Conservation (phyloP, 2,113 vertebrate species). For the Synodontis membranacea region DNA sequence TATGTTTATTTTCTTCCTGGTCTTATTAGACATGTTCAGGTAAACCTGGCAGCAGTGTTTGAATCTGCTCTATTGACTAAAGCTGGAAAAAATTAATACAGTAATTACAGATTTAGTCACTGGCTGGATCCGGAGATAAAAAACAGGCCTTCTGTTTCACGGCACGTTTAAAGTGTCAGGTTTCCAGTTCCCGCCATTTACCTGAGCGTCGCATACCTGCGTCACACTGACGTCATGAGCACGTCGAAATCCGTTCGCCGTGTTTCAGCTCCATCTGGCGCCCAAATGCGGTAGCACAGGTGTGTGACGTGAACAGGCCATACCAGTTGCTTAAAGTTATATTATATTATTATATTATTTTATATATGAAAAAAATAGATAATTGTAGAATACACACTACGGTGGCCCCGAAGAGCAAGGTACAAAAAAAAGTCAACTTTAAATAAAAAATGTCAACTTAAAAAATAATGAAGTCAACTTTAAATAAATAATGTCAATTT, state of each 20-base stretch:
- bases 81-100: not conserved
- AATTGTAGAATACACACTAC: too few relatives aligned
- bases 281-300: not conserved
- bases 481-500: too few relatives aligned
- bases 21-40: not conserved
- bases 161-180: not conserved
- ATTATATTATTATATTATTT: not conserved
- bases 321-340: too few relatives aligned
- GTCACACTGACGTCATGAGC: not conserved
- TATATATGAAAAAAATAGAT: too few relatives aligned
- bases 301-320: not conserved
- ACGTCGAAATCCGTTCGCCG: not conserved
- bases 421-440: too few relatives aligned
- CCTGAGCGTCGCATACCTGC: not conserved
- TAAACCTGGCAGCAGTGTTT: not conserved
- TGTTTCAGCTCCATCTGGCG: not conserved
- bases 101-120: not conserved
- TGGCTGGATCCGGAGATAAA: not conserved
- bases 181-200: not conserved
- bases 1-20: not conserved
- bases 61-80: not conserved
- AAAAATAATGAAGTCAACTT: too few relatives aligned
- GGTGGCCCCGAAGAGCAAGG: too few relatives aligned
- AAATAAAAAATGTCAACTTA: too few relatives aligned
- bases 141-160: not conserved